Evolutionary conservation across 2,113 vertebrate genomes (phyloP).

Genomic region (Podarcis cretensis): DNA sequence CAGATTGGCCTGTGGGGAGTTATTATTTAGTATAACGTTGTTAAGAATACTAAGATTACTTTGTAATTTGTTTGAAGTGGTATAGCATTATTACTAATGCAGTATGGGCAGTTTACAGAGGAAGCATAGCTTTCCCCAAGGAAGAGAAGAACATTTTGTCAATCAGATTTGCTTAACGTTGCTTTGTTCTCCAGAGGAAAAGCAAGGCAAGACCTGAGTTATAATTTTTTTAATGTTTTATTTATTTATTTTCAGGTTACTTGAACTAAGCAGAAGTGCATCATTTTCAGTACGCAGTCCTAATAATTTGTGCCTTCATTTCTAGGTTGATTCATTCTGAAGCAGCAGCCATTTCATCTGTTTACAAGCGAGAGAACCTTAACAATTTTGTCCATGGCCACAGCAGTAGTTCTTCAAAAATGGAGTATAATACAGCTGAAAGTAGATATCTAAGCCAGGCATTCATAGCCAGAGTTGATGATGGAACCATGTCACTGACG

Average conservation of each 20-base stretch:
- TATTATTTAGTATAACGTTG: slow-evolving; percentile 71
- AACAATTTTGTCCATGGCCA: neutral
- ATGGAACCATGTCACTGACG: too few species aligned
- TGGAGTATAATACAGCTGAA: neutral
- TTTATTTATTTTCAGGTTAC: slow-evolving; percentile 29
- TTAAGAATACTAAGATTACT: slow-evolving; percentile 71
- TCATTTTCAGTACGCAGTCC: slow-evolving; percentile 40
- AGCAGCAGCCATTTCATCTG: slow-evolving; percentile 1
- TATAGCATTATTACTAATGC: slow-evolving; percentile 72
- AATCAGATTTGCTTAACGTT: slow-evolving; percentile 57
- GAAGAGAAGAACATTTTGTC: slow-evolving; percentile 71
- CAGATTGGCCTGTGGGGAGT: slow-evolving; percentile 73
- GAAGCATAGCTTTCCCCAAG: slow-evolving; percentile 59
- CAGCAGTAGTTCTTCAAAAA: too few species aligned
- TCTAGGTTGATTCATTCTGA: slow-evolving; percentile 2
- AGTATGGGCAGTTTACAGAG: slow-evolving; percentile 64
- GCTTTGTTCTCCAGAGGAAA: slow-evolving; percentile 56
- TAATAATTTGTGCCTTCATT: neutral
- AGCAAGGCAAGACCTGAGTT: slow-evolving; percentile 69
- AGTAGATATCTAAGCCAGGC: too few species aligned
- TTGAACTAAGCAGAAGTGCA: slow-evolving; percentile 50
- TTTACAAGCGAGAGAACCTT: neutral
- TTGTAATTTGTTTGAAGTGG: slow-evolving; percentile 77
- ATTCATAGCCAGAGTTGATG: too few species aligned
- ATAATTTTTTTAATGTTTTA: slow-evolving; percentile 59